A percentile compares a stretch with the other conserved stretches of the same genome.
These are phyloP conservation scores for Philhelius pedissequus DNA, from an alignment of 2,888 invertebrate genomes.

Conservation along the genomic window DNA sequence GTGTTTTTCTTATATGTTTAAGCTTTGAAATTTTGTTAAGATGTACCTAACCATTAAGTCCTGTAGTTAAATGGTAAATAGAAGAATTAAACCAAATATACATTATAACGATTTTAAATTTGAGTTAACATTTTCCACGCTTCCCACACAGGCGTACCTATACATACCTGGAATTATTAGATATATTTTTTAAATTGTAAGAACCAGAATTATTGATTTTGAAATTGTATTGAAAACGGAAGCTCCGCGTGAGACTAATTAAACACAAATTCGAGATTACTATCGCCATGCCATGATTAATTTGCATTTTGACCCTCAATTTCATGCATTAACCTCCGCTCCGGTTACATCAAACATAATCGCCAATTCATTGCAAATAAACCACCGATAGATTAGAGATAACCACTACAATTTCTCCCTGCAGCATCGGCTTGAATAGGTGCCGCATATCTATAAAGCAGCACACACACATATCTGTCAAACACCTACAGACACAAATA, in stretches of 20 bases:
- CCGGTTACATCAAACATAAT: constrained; percentile 66
- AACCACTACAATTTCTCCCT: constrained; percentile 51
- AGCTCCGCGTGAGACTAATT: not conserved
- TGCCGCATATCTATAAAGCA: not conserved
- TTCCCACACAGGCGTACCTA: too few relatives aligned
- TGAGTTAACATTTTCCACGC: too few relatives aligned
- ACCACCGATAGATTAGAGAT: constrained; percentile 62
- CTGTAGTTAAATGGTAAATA: too few relatives aligned
- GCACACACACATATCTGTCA: constrained; percentile 1
- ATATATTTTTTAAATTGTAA: not conserved
- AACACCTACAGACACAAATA: constrained; percentile 61
- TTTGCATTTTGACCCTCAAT: constrained; percentile 59
- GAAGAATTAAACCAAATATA: too few relatives aligned
- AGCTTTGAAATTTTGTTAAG: too few relatives aligned
- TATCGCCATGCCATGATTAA: constrained; percentile 47
- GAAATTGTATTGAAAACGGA: not conserved
- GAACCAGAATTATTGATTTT: not conserved
- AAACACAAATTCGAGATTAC: constrained; percentile 20
- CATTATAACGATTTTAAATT: too few relatives aligned
- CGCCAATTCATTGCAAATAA: constrained; percentile 68
- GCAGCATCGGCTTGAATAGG: not conserved
- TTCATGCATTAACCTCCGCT: constrained; percentile 60
- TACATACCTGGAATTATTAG: not conserved
- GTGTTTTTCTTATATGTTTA: too few relatives aligned
- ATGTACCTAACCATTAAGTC: too few relatives aligned